These are phyloP conservation scores for Desoria tigrina DNA, from an alignment of 2,888 invertebrate species.

Conservation along the genomic window DNA sequence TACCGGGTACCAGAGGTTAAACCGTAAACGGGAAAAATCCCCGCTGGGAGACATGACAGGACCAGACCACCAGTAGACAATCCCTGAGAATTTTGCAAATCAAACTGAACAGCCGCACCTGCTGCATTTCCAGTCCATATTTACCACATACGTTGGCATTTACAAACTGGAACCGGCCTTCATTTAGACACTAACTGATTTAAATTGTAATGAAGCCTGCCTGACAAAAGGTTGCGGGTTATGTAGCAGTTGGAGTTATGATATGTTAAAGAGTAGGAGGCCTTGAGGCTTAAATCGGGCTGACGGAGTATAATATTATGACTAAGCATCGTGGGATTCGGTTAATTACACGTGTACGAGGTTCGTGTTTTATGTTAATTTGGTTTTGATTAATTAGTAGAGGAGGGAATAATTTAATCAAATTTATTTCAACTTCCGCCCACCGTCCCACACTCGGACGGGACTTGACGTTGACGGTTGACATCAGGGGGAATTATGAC, in stretches of 20 bases:
- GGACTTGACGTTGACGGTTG: too few relatives aligned
- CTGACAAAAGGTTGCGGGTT: too few relatives aligned
- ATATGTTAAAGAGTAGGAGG: too few relatives aligned
- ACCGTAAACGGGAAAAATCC: neutral
- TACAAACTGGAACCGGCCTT: neutral
- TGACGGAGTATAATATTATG: too few relatives aligned
- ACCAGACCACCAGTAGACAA: neutral
- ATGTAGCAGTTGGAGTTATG: too few relatives aligned
- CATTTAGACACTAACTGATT: neutral
- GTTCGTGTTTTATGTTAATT: constrained; percentile 9
- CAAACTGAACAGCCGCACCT: constrained; percentile 1
- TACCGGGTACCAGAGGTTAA: neutral
- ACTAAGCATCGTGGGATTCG: too few relatives aligned
- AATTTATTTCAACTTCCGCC: constrained; percentile 16
- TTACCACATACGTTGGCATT: too few relatives aligned
- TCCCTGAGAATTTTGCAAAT: constrained; percentile 1
- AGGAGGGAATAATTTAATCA: constrained; percentile 16
- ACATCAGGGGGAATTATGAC: neutral
- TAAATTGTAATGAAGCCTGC: neutral
- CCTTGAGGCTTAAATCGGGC: too few relatives aligned
- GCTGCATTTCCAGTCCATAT: neutral
- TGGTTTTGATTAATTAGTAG: constrained; percentile 18
- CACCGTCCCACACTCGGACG: neutral
- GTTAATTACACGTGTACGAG: neutral
- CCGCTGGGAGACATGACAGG: constrained; percentile 4